A percentile compares a stretch with the other conserved stretches of the same genome.
phyloP scores from a whole-genome alignment of 2,797 vertebrate species.

The Zenarchopterus dispar region DNA sequence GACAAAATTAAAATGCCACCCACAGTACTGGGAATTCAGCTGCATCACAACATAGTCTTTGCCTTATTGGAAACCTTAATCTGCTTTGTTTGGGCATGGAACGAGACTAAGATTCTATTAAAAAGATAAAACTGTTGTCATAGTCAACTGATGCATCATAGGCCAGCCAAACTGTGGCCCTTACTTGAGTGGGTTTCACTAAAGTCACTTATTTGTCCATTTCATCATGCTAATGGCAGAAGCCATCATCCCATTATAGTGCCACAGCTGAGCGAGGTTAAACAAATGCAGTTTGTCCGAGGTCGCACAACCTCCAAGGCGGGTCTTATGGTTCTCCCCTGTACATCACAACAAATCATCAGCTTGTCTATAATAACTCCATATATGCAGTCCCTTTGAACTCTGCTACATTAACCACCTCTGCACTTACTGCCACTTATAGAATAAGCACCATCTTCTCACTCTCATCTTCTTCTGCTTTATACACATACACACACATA shows the following conservation, averaged over 20 bases:
- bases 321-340: conserved; percentile 43
- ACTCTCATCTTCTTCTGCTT: conserved; percentile 21
- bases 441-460: conserved; percentile 3
- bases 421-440: conserved; percentile 40
- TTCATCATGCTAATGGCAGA: conserved; percentile 86
- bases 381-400: conserved; percentile 67
- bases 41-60: conserved; percentile 54
- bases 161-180: conserved; percentile 81
- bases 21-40: conserved; percentile 55
- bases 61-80: conserved; percentile 72
- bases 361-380: conserved; percentile 70
- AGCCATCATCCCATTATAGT: conserved; percentile 78
- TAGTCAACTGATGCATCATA: conserved; percentile 83
- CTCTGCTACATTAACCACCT: conserved; percentile 58
- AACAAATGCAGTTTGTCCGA: conserved; percentile 80
- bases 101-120: conserved; percentile 76
- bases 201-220: conserved; percentile 84
- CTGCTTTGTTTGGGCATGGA: conserved; percentile 72
- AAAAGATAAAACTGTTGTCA: conserved; percentile 83
- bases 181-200: conserved; percentile 76
- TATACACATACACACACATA: no score
- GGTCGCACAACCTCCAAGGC: conserved; percentile 70
- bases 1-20: conserved; percentile 38
- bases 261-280: conserved; percentile 76
- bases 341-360: conserved; percentile 76